These are phyloP conservation scores for Hyposoter didymator DNA, from an alignment of 2,888 invertebrate genomes.

Conservation along the genomic window DNA sequence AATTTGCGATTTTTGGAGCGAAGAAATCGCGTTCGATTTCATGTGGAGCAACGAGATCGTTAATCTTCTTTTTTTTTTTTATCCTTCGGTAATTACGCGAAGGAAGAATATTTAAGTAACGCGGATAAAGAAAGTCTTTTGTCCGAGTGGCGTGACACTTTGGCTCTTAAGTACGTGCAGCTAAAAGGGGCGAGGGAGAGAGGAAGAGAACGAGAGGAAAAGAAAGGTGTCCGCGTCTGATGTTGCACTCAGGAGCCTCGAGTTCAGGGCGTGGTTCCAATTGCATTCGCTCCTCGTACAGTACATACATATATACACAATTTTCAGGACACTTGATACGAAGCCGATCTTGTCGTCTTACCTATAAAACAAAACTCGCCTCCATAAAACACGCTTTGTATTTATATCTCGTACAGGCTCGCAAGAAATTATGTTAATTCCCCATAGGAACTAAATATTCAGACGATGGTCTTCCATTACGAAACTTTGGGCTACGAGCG, in stretches of 20 bases:
- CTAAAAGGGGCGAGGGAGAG: neutral
- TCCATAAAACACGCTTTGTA: conserved; percentile 22
- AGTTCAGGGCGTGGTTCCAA: conserved; percentile 52
- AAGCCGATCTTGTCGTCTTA: conserved; percentile 5
- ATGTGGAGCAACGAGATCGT: neutral
- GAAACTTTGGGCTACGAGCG: neutral
- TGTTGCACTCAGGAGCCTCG: conserved; percentile 37
- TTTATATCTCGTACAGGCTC: neutral
- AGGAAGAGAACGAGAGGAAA: conserved; percentile 14
- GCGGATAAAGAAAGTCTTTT: conserved; percentile 53
- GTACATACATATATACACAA: conserved; percentile 6
- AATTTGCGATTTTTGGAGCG: neutral
- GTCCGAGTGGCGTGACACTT: conserved; percentile 59
- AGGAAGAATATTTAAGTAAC: conserved; percentile 31
- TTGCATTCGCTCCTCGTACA: conserved; percentile 14
- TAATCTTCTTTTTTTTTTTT: conserved; percentile 32
- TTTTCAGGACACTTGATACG: conserved; percentile 17
- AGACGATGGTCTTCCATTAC: neutral
- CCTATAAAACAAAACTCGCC: conserved; percentile 25
- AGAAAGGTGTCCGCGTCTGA: conserved; percentile 29
- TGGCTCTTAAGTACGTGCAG: conserved; percentile 26
- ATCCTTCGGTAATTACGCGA: conserved; percentile 2
- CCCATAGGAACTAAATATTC: neutral
- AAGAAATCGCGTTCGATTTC: neutral
- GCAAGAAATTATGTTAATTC: conserved; percentile 16